Evolutionary conservation across 2,888 invertebrate genomes (phyloP), one percentile per base, ranked within the genome.

Genomic region (Achlya flavicornis): DNA sequence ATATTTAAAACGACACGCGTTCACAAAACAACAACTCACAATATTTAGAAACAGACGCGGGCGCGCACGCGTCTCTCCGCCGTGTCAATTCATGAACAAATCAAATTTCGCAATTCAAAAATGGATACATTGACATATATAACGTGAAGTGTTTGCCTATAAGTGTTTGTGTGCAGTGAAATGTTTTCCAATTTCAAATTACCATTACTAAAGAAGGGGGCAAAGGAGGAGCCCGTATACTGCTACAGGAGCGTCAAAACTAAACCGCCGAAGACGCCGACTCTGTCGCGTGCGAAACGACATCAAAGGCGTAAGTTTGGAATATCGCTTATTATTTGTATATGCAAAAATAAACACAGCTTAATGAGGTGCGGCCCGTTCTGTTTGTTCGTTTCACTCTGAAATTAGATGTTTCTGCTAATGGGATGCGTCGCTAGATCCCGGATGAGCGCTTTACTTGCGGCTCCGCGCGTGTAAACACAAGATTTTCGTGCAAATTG

Each of bases 181-280:
- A 95, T 95, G 95, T 95, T 95, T 76, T 90, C 94, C 62, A 94
- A 94, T 72, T 94, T 95, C 81, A 95, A 95, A 83, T 81, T 95
- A 71, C 90, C 94, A 48, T 89, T 91, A 71, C 81, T 95, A 71
- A 91, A 95, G 73, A 82, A 84, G 72, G 89, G 84, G 64, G 84
- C 85, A 59, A 93, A 94, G 75, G 93, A 94, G 53, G 94, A 93
- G 74, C 94, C 94, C 77, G 81, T 94, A 57, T 90, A 94, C 66
- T 94, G 93, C 79, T 91, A 93, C 73, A 86, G 87, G 65, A 89
- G 89, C 71, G 92, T 94, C 53, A 92, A 93, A 77, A 92, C 90
- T 64, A 95, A 94, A 80, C 95, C 95, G 43, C 94, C 95, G 14
- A 95, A 94, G 82, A 95, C 95, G 57, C 95, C 95, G 61, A 89